Evolutionary conservation across 2,113 vertebrate species (phyloP), one percentile per base, ranked within the genome.

Genomic region (Hippocampus guttulatus): DNA sequence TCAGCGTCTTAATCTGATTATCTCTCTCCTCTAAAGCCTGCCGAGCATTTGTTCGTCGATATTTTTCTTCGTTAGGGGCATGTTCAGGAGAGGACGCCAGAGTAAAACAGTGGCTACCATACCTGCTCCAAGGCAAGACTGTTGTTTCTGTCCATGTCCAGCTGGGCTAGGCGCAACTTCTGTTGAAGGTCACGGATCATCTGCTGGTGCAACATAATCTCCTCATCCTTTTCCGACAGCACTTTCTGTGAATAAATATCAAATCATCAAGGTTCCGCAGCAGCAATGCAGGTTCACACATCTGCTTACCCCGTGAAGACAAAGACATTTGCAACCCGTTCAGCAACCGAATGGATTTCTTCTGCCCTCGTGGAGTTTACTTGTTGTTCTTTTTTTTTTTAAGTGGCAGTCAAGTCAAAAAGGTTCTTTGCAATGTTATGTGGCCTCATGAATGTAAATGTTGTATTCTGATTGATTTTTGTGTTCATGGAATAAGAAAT

Each of bases 111-210:
- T 15, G 5, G 3, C 27, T 8, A 20, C 27, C 80, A 41, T 14
- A 99, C 97, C 97, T 99, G 96, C 77, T 97, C 96, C 76, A 99
- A 89, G 52, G 93, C 89, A 43, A 97, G 84, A 43, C 97, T 69
- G 73, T 88, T 97, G 90, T 90, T 96, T 88, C 94, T 97, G 82
- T 98, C 95, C 71, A 93, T 86, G 89, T 98, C 95, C 85, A 98
- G 82, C 73, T 97, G 94, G 11, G 91, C 84, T 57, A 93, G 87
- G 69, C 93, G 93, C 40, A 98, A 84, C 82, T 95, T 98, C 40
- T 96, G 95, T 75, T 90, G 92, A 69, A 98, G 83, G 47, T 93
- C 93, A 14, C 92, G 88, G 71, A 98, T 87, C 92, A 94, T 95
- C 81, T 96, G 93, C 84, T 97, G 95, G 89, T 96, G 96, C 23